phyloP scores from a whole-genome alignment of 2,888 invertebrate genomes.

The Dysmachus trigonus region DNA sequence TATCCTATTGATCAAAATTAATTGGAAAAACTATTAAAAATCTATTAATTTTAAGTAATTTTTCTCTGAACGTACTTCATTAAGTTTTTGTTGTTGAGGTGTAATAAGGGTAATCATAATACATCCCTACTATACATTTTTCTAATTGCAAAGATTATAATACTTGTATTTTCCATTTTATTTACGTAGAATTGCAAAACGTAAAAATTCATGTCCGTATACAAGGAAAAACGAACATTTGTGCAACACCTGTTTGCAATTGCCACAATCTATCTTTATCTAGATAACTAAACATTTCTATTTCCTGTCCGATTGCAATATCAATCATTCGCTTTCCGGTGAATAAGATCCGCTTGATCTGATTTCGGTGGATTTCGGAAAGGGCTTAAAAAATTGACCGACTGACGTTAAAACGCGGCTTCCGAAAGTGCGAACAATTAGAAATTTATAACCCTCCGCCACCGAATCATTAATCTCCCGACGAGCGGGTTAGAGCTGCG shows the following conservation, averaged over 20 bases:
- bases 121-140: too few species aligned
- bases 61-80: too few species aligned
- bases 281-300: background rate
- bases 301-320: background rate
- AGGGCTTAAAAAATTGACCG: background rate
- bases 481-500: background rate
- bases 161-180: too few species aligned
- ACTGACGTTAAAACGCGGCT: background rate
- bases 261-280: background rate
- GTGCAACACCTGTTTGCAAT: background rate
- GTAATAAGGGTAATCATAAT: too few species aligned
- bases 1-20: too few species aligned
- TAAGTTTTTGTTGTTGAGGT: too few species aligned
- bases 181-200: background rate
- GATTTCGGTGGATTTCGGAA: background rate
- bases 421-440: background rate
- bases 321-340: background rate
- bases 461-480: background rate
- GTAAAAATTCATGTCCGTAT: background rate
- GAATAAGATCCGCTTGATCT: background rate
- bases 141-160: too few species aligned
- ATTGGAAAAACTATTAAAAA: too few species aligned
- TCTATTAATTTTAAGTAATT: too few species aligned
- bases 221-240: background rate
- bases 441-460: background rate